Conservation (phyloP, 2,797 vertebrate species). For the Muscicapa striata region DNA sequence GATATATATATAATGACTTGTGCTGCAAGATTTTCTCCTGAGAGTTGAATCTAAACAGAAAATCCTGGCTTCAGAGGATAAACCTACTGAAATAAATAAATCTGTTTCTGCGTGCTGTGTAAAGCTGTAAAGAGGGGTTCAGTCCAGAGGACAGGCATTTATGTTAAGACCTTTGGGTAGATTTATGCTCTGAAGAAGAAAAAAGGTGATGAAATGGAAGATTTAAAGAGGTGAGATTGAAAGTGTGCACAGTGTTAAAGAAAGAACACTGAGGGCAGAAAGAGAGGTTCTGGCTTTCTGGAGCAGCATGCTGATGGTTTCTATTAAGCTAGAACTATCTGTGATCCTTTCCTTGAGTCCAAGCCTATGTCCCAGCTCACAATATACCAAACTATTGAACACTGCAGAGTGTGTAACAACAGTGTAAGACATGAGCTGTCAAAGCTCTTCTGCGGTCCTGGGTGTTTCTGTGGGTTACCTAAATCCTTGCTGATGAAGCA, state of each 20-base stretch:
- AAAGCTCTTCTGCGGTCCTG: neutral
- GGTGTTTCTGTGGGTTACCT: rapidly evolving
- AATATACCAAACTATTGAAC: neutral
- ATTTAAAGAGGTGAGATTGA: neutral
- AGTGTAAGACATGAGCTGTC: neutral
- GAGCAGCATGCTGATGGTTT: neutral
- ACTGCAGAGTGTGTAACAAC: neutral
- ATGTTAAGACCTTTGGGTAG: neutral
- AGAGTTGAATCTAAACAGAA: conserved; percentile 43
- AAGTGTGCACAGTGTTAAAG: neutral
- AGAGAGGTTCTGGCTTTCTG: neutral
- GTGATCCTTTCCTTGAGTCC: neutral
- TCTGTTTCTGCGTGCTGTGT: neutral
- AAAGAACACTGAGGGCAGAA: neutral
- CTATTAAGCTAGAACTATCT: neutral
- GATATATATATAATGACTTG: conserved; percentile 50
- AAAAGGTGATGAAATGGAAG: neutral
- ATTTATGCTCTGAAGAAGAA: neutral
- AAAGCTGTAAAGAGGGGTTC: neutral
- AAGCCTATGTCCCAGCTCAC: neutral
- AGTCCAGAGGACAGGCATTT: neutral
- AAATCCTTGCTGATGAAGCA: neutral
- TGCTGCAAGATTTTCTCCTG: conserved; percentile 48
- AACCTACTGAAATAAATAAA: conserved; percentile 2
- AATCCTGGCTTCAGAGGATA: conserved; percentile 30